Percentiles rank a stretch among this genome's conserved stretches.
Evolutionary conservation across 2,113 vertebrate genomes (phyloP).

Genomic region (Ailuropoda melanoleuca): DNA sequence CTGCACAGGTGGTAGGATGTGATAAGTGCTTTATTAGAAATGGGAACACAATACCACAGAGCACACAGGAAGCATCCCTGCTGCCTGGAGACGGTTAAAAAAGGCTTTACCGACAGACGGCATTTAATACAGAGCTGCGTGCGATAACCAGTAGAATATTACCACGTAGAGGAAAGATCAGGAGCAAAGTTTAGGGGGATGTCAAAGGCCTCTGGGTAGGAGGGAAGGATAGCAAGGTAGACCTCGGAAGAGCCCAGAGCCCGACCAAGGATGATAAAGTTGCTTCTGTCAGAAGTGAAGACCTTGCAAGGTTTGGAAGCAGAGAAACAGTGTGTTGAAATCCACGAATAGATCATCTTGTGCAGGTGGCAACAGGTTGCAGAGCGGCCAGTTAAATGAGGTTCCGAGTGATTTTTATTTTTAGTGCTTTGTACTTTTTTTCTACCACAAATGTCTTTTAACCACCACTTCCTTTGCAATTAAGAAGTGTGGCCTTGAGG

Average conservation of each 20-base stretch:
- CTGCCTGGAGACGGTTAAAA: not conserved
- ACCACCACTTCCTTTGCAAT: not conserved
- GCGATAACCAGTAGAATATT: not conserved
- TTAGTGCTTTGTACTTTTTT: not conserved
- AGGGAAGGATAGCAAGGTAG: not conserved
- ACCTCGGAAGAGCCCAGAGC: not conserved
- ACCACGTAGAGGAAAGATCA: not conserved
- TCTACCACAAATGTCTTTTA: not conserved
- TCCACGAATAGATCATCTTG: not conserved
- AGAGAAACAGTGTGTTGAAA: not conserved
- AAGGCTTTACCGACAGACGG: not conserved
- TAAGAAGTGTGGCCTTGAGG: not conserved
- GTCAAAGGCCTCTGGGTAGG: not conserved
- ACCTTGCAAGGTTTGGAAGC: not conserved
- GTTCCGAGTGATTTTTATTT: not conserved
- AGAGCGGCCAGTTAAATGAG: not conserved
- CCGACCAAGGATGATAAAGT: not conserved
- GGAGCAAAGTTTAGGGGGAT: not conserved
- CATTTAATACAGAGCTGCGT: not conserved
- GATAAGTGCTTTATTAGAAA: constrained; percentile 11
- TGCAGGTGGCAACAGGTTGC: not conserved
- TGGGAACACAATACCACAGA: not conserved
- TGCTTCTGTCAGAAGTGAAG: not conserved
- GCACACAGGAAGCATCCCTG: not conserved
- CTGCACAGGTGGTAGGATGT: not conserved